Base-by-base conservation (phyloP, 2,113 vertebrate species). In the Podarcis raffonei region DNA sequence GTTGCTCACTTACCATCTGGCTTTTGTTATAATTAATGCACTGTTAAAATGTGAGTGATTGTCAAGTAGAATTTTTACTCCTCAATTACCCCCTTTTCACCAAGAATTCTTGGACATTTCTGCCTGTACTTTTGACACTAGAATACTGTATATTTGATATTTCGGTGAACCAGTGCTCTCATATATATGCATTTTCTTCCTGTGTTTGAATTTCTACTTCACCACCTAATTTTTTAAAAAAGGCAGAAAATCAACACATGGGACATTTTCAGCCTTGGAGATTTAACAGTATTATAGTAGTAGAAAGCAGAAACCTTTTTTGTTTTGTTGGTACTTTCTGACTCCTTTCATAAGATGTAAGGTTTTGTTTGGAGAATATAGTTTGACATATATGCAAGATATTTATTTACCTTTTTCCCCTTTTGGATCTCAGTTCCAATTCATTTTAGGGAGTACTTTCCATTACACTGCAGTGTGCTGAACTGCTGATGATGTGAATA, bases 311-410 rank as follows among this genome's bases (percentile, higher is more conserved):
- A 94, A 94, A 91, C 90, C 95, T 96, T 68, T 95, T 96, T 95
- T n/a, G 4, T 48, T 27, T 42, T 95, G 90, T 95, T 95, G 95
- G 92, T 95, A 96, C 94, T 96, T 94, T 95, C 94, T 95, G 95
- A 96, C 94, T 96, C 90, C 93, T 95, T 96, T 96, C 94, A 94
- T 96, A 93, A 96, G 92, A 92, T 95, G 89, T 96, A 96, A 97
- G 94, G 93, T 94, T 95, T 95, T 96, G 93, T 97, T 97, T 96
- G 95, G 96, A 95, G 96, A 96, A 96, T 96, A 96, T 94, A 96
- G 94, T 96, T 95, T 96, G 95, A 94, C 94, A 95, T 95, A 96
- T 94, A 95, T 92, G 91, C 94, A 80, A 96, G 95, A 89, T 96
- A 96, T 95, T 97, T 97, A 96, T 97, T 97, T 96, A 91, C 93